Evolutionary conservation across 2,888 invertebrate species (phyloP).

Genomic region (Cremastinae sp.): DNA sequence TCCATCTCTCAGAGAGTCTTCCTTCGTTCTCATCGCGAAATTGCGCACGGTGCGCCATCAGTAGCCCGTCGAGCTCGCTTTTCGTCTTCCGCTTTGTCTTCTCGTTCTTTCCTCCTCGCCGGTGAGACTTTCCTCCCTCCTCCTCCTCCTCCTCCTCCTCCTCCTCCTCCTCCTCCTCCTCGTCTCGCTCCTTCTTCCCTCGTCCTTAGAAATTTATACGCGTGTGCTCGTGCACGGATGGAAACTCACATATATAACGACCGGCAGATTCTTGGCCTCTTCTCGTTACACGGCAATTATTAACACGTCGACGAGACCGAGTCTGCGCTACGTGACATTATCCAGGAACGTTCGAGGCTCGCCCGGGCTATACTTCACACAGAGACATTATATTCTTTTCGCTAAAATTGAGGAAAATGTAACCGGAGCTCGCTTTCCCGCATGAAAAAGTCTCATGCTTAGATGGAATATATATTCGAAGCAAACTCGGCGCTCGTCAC

Average conservation of each 20-base stretch:
- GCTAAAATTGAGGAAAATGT: constrained; percentile 46
- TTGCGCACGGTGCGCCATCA: constrained; percentile 60
- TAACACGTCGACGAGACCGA: constrained; percentile 55
- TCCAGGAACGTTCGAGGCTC: constrained; percentile 13
- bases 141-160: background rate
- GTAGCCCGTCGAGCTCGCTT: constrained; percentile 44
- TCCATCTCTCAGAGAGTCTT: too few species aligned
- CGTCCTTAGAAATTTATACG: constrained; percentile 13
- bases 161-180: too few species aligned
- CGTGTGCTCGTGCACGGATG: background rate
- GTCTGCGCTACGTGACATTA: constrained; percentile 48
- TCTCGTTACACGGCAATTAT: constrained; percentile 57
- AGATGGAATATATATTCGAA: background rate
- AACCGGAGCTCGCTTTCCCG: constrained; percentile 27
- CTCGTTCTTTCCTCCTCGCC: background rate
- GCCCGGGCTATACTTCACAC: constrained; percentile 16
- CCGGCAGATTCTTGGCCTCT: constrained; percentile 16
- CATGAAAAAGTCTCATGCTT: background rate
- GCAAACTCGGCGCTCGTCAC: background rate
- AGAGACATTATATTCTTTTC: constrained; percentile 45
- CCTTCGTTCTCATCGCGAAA: constrained; percentile 56
- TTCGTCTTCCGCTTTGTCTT: constrained; percentile 45
- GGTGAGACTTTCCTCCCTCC: constrained; percentile 1
- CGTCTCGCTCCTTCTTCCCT: constrained; percentile 26
- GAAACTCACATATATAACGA: constrained; percentile 10